Evolutionary conservation across 2,797 vertebrate species (phyloP).

Genomic region (Xyrichtys novacula): DNA sequence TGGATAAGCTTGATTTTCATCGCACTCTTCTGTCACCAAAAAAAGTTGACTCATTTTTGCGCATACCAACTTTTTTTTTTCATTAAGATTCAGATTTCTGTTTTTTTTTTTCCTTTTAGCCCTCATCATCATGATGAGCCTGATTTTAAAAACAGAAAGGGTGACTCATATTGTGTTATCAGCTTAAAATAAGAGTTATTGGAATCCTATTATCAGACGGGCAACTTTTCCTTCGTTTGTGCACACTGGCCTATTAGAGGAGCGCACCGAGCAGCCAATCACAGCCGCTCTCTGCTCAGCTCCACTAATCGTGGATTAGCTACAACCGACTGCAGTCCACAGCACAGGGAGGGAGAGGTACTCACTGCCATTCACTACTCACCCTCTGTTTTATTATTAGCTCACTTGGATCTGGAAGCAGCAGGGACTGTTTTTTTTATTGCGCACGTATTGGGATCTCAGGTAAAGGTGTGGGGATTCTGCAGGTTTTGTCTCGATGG

Average conservation of each 20-base stretch:
- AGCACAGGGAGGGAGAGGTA: conserved; percentile 62
- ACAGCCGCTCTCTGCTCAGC: conserved; percentile 56
- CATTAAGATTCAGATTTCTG: too few species aligned
- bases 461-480: conserved; percentile 62
- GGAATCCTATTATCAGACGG: conserved; percentile 4
- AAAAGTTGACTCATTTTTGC: too few species aligned
- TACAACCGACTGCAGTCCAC: conserved; percentile 73
- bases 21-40: too few species aligned
- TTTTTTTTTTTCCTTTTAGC: too few species aligned
- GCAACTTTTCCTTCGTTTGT: conserved; percentile 47
- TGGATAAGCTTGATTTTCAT: too few species aligned
- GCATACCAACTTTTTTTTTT: too few species aligned
- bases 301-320: conserved; percentile 78
- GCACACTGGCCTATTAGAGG: conserved; percentile 61
- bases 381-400: conserved; percentile 62
- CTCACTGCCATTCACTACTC: conserved; percentile 60
- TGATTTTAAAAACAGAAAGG: not conserved
- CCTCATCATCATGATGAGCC: too few species aligned
- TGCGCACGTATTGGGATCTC: conserved; percentile 57
- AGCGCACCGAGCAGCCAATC: conserved; percentile 77
- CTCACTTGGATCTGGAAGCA: conserved; percentile 49
- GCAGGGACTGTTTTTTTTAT: conserved; percentile 26
- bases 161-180: not conserved
- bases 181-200: not conserved
- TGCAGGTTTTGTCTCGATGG: conserved; percentile 37